A percentile compares a stretch with the other conserved stretches of the same genome.
Conservation (phyloP, 2,113 vertebrate species). For the Melospiza georgiana region DNA sequence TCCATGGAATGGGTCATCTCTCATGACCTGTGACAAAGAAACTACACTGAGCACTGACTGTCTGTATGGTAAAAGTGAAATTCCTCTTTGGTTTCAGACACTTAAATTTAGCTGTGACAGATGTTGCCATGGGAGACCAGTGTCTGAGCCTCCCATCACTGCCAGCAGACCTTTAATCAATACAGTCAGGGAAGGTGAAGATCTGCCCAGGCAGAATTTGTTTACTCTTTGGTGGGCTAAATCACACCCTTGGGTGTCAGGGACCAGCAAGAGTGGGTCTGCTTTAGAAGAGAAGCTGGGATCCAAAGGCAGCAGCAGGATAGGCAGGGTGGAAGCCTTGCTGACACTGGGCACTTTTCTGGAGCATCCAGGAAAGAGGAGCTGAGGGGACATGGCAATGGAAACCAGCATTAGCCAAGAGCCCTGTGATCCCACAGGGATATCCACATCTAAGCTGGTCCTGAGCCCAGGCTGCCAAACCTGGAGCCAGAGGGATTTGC, state of each 20-base stretch:
- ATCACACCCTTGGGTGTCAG: not conserved
- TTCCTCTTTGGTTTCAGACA: not conserved
- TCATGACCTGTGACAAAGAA: not conserved
- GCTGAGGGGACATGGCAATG: not conserved
- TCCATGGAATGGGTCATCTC: not conserved
- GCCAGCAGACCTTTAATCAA: not conserved
- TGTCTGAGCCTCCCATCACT: not conserved
- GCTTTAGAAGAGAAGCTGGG: not conserved
- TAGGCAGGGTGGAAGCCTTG: not conserved
- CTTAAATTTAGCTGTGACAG: conserved; percentile 19
- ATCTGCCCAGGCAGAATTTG: not conserved
- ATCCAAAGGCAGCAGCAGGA: not conserved
- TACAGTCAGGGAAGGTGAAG: not conserved
- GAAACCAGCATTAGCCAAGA: not conserved
- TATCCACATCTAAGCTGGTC: not conserved
- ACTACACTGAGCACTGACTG: not conserved
- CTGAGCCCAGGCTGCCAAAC: not conserved
- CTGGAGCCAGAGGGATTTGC: not conserved
- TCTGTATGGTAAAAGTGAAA: not conserved
- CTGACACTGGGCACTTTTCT: not conserved
- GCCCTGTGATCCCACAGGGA: not conserved
- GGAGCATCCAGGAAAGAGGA: not conserved
- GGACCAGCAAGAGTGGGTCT: not conserved
- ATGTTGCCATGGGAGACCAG: conserved; percentile 26
- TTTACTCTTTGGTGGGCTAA: not conserved